Evolutionary conservation across 2,113 vertebrate species (phyloP), one percentile per base, ranked within the genome.

Genomic region (Syrrhaptes paradoxus): DNA sequence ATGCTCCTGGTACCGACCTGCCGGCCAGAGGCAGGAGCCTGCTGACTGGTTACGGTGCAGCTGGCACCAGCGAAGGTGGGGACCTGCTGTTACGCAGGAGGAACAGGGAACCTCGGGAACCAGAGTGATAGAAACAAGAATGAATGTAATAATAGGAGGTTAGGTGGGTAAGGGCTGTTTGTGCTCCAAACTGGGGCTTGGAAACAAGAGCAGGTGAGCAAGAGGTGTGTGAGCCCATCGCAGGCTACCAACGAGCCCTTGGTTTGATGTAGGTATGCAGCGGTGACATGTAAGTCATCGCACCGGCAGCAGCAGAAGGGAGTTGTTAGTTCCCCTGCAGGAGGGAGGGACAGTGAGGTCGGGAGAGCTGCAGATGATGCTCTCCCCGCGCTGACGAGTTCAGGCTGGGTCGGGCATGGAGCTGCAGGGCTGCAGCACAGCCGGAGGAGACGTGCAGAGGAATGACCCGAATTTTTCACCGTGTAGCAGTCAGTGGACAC

Each of bases 381-480:
- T 43, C 52, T 76, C 52, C 43, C n/a, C 14, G 3, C 8, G 41
- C 34, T 55, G 63, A 34, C 32, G 57, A 80, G 38, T 21, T 29
- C 6, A 10, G 58, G 13, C 57, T 85, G 63, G 43, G 25, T 26
- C 14, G 24, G 28, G n/a, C 25, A 15, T 11, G 29, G 32, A 52
- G 38, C 43, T 65, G 18, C 46, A 45, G 28, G 11, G 68, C 26
- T 88, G 5, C 4, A 1, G 31, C 19, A 28, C 19, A 49, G 63
- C 11, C 3, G 4, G 4, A 31, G 25, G 16, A n/a, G 34, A 3
- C 1, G 0, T 29, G 20, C 67, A 68, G 46, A 41, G 26, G 24
- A 29, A 18, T 5, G 36, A 77, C 18, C 10, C 14, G n/a, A 8
- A 20, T 49, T 45, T 52, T 63, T 46, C 48, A 49, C 36, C 7